Percentiles rank a stretch among this genome's conserved stretches.
Conservation (phyloP, 2,888 invertebrate species). For the Lycaena phlaeas region DNA sequence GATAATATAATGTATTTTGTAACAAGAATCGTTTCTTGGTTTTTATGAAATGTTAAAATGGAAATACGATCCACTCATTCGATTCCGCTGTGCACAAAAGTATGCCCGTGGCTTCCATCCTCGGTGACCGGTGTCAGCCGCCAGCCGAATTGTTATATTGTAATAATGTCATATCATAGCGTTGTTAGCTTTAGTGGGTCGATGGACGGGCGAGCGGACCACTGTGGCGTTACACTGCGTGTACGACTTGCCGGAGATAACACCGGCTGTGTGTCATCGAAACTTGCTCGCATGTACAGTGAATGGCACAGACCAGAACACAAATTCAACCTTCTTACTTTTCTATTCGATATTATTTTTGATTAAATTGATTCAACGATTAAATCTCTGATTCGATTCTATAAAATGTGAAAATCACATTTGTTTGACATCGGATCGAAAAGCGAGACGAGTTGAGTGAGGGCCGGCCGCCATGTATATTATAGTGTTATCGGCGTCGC, state of each 20-base stretch:
- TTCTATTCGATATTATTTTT: neutral
- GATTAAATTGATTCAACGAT: neutral
- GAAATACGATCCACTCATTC: constrained; percentile 54
- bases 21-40: constrained; percentile 64
- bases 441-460: constrained; percentile 19
- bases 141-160: constrained; percentile 53
- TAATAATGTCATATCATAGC: constrained; percentile 43
- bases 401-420: neutral
- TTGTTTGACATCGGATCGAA: neutral
- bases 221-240: constrained; percentile 17
- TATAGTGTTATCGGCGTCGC: constrained; percentile 48
- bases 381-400: neutral
- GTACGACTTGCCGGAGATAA: no score
- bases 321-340: neutral
- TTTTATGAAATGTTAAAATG: constrained; percentile 61
- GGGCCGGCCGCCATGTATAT: constrained; percentile 29
- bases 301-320: neutral
- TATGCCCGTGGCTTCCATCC: constrained; percentile 44
- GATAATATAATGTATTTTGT: constrained; percentile 68
- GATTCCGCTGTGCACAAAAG: constrained; percentile 66
- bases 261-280: no score
- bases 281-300: constrained; percentile 6
- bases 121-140: constrained; percentile 45
- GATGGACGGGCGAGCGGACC: constrained; percentile 28
- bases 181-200: constrained; percentile 28